phyloP scores from a whole-genome alignment of 2,113 vertebrate genomes.

The Leucopternis melanops region DNA sequence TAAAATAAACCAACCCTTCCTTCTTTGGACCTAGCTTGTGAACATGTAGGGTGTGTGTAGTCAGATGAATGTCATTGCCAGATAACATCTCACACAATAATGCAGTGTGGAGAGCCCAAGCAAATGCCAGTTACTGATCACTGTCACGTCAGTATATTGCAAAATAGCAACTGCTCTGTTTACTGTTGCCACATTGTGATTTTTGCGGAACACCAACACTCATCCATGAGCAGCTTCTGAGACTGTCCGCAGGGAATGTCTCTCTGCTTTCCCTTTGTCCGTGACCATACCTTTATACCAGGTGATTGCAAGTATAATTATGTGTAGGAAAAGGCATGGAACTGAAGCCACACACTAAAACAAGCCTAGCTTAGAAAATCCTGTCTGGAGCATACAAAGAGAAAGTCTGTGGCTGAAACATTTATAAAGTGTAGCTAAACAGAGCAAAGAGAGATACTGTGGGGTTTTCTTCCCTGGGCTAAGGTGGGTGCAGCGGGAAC shows the following conservation, averaged over 20 bases:
- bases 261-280: background rate
- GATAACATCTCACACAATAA: background rate
- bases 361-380: background rate
- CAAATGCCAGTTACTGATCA: background rate
- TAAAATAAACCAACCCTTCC: slow-evolving; percentile 44
- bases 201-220: background rate
- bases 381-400: background rate
- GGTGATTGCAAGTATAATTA: background rate
- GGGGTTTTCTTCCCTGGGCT: background rate
- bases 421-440: background rate
- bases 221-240: background rate
- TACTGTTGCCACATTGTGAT: background rate
- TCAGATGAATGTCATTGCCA: slow-evolving; percentile 17
- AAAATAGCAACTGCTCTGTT: background rate
- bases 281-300: background rate
- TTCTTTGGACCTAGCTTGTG: slow-evolving; percentile 2
- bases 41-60: slow-evolving; percentile 11
- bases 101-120: background rate
- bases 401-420: background rate
- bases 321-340: background rate
- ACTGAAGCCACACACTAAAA: background rate
- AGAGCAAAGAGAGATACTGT: background rate
- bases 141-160: background rate
- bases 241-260: background rate
- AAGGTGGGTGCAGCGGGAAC: background rate